Evolutionary conservation across 2,113 vertebrate species (phyloP).

Genomic region (Psammodynastes pulverulentus): DNA sequence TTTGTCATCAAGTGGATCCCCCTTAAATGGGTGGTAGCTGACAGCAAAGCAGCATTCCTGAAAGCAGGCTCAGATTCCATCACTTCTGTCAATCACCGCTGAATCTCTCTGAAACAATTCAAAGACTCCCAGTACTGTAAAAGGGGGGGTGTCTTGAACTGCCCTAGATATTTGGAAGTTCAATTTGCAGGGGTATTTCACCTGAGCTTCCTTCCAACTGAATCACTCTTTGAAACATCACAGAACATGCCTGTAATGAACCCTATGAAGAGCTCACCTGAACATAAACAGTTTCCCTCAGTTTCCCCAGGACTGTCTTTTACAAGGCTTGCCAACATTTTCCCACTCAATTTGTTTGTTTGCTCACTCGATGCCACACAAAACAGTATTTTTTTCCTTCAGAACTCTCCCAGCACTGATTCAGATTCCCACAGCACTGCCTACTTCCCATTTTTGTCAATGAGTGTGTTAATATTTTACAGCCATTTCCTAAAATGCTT

Average conservation of each 20-base stretch:
- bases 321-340: not conserved
- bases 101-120: not conserved
- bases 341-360: not conserved
- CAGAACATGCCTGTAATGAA: not conserved
- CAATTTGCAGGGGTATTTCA: not conserved
- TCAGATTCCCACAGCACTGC: not conserved
- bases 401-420: not conserved
- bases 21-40: not conserved
- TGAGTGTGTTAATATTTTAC: not conserved
- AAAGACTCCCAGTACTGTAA: not conserved
- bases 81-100: not conserved
- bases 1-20: not conserved
- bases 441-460: conserved; percentile 16
- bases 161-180: not conserved
- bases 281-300: not conserved
- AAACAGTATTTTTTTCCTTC: not conserved
- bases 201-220: not conserved
- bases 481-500: conserved; percentile 14
- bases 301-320: not conserved
- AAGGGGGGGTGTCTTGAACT: not conserved
- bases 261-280: not conserved
- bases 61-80: not conserved
- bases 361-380: not conserved
- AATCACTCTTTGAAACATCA: not conserved
- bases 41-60: not conserved